These are phyloP conservation scores for Distichodus sexfasciatus DNA, from an alignment of 2,797 vertebrate genomes.

Conservation along the genomic window DNA sequence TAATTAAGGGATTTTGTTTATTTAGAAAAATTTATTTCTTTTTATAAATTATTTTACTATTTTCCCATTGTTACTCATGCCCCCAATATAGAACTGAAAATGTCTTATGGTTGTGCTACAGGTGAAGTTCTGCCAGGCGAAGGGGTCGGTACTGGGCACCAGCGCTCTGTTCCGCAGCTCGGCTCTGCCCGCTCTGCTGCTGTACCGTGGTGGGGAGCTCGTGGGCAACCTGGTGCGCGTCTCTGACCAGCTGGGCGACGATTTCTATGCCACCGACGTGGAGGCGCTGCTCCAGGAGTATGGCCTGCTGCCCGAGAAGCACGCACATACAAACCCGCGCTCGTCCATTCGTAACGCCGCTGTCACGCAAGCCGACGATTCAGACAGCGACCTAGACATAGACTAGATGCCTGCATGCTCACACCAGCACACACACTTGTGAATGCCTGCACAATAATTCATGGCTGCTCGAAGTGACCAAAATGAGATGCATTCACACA, in stretches of 20 bases:
- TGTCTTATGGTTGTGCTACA: constrained; percentile 2
- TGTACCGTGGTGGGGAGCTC: constrained; percentile 92
- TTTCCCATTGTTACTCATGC: too few relatives aligned
- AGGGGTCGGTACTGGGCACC: constrained; percentile 88
- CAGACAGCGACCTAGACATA: constrained; percentile 92
- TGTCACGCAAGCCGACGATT: constrained; percentile 76
- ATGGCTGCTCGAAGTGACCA: constrained; percentile 7
- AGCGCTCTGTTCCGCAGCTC: constrained; percentile 87
- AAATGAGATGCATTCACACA: not conserved
- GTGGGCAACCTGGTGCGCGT: constrained; percentile 96
- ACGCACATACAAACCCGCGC: constrained; percentile 59
- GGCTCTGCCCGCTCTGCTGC: constrained; percentile 91
- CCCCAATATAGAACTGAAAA: too few relatives aligned
- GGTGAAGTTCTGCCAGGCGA: constrained; percentile 92
- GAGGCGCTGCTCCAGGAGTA: constrained; percentile 94
- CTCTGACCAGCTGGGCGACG: constrained; percentile 95
- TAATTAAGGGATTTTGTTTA: too few relatives aligned
- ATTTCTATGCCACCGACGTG: constrained; percentile 95
- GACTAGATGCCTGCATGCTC: constrained; percentile 74
- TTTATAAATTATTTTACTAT: too few relatives aligned
- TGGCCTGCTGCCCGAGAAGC: constrained; percentile 91
- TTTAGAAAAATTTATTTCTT: too few relatives aligned
- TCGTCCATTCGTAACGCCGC: constrained; percentile 80
- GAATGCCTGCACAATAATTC: constrained; percentile 20
- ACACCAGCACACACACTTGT: not conserved